Percentiles rank a stretch among this genome's conserved stretches.
Conservation (phyloP, 2,113 vertebrate species). For the Bubalus kerabau region DNA sequence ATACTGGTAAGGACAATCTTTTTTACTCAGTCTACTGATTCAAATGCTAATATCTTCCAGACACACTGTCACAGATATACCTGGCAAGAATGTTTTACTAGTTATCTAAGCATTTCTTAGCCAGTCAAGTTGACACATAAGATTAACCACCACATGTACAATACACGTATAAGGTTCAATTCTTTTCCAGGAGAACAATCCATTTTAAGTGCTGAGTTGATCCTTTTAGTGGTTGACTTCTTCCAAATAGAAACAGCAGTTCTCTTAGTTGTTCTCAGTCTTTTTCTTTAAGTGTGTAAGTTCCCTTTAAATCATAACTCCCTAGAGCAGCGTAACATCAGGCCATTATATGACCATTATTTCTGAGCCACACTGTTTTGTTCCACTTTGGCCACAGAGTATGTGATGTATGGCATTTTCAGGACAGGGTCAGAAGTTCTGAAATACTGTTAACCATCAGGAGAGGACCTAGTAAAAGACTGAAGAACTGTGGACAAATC, state of each 20-base stretch:
- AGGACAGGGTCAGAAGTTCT: neutral
- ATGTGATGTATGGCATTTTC: neutral
- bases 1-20: neutral
- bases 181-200: neutral
- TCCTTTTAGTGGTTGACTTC: neutral
- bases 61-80: neutral
- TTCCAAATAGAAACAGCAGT: neutral
- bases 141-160: neutral
- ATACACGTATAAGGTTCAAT: neutral
- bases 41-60: neutral
- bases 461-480: neutral
- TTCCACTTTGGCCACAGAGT: neutral
- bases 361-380: neutral
- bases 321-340: neutral
- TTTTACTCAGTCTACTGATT: neutral
- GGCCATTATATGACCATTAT: neutral
- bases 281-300: neutral
- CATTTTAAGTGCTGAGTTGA: slow-evolving; percentile 4
- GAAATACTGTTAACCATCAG: neutral
- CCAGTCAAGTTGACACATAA: neutral
- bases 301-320: neutral
- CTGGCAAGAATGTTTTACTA: neutral
- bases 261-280: neutral
- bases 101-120: neutral
- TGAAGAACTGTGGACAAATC: neutral